phyloP scores from a whole-genome alignment of 2,888 invertebrate genomes.

The Hedychridium roseum region DNA sequence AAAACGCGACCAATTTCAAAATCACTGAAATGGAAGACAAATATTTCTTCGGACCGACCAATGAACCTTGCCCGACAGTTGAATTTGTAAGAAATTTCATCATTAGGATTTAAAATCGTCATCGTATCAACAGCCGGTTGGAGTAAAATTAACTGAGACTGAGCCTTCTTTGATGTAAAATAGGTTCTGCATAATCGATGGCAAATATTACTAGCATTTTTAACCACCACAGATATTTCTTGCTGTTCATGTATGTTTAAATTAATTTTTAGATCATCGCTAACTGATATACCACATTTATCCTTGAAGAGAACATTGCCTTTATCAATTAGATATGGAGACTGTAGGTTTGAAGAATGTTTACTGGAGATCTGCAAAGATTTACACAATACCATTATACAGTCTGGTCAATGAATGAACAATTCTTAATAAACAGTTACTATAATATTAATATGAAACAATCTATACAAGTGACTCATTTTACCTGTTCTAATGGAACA shows the following conservation, averaged over 20 bases:
- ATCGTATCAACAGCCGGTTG: slow-evolving; percentile 59
- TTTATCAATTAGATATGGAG: no score
- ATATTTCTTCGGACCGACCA: slow-evolving; percentile 70
- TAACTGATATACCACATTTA: slow-evolving; percentile 68
- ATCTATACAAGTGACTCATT: no score
- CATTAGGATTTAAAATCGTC: slow-evolving; percentile 61
- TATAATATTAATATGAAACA: no score
- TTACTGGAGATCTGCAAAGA: slow-evolving; percentile 24
- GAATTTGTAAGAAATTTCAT: slow-evolving; percentile 64
- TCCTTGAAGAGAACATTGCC: slow-evolving; percentile 56
- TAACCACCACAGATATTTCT: slow-evolving; percentile 65
- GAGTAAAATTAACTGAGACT: slow-evolving; percentile 66
- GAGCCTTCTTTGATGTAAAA: slow-evolving; percentile 66
- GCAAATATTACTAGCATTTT: slow-evolving; percentile 61
- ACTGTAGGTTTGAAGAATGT: no score
- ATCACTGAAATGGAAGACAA: slow-evolving; percentile 70
- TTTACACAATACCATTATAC: slow-evolving; percentile 4
- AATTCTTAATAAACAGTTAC: background rate
- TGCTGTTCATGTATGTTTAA: slow-evolving; percentile 62
- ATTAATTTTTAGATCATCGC: slow-evolving; percentile 62
- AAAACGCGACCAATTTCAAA: slow-evolving; percentile 71
- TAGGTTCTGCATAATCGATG: slow-evolving; percentile 66
- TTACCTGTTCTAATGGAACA: slow-evolving; percentile 45
- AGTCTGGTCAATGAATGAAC: no score
- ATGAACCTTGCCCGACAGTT: slow-evolving; percentile 69